These are phyloP conservation scores for Tetranychus truncatus DNA, from an alignment of 2,888 invertebrate species.

Conservation along the genomic window DNA sequence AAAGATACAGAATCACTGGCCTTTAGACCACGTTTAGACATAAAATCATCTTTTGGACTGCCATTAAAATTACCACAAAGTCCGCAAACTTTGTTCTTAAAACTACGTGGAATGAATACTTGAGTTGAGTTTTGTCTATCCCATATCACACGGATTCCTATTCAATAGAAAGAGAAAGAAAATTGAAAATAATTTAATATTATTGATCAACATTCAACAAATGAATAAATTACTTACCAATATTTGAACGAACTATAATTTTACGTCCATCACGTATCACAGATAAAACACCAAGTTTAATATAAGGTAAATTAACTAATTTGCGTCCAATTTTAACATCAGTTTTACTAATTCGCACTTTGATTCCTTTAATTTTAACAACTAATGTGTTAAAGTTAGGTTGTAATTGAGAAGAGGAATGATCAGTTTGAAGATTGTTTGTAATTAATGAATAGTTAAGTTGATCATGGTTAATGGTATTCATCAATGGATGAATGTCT, in stretches of 20 bases:
- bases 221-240: conserved; percentile 27
- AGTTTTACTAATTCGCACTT: conserved; percentile 67
- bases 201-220: neutral
- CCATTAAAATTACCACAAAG: conserved; percentile 88
- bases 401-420: neutral
- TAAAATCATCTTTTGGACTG: conserved; percentile 60
- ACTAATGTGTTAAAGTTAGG: conserved; percentile 8
- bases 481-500: neutral
- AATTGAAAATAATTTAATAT: neutral
- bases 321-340: conserved; percentile 57
- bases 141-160: conserved; percentile 68
- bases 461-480: neutral
- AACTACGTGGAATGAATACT: conserved; percentile 49
- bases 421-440: neutral
- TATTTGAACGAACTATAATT: conserved; percentile 33
- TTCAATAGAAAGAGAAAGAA: neutral
- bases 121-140: conserved; percentile 82
- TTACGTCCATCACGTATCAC: conserved; percentile 39
- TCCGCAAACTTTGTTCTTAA: conserved; percentile 63
- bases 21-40: conserved; percentile 34
- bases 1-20: conserved; percentile 50
- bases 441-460: neutral
- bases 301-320: conserved; percentile 50
- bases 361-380: conserved; percentile 42
- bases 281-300: conserved; percentile 32